Percentiles rank a stretch among this genome's conserved stretches.
phyloP scores from a whole-genome alignment of 2,113 vertebrate genomes.

The Thermophis baileyi region DNA sequence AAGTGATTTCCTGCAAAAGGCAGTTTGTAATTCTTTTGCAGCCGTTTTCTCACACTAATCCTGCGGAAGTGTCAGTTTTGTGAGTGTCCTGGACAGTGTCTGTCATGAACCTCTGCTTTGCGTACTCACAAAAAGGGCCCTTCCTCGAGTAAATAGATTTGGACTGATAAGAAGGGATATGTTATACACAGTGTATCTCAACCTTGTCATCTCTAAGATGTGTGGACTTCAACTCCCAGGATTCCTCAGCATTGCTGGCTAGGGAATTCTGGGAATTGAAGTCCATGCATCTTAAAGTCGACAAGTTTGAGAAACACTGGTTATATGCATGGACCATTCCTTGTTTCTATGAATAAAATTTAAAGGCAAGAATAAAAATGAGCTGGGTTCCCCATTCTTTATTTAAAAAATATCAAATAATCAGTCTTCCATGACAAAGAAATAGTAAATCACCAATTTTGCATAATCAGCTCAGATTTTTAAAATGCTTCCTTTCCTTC shows the following conservation, averaged over 20 bases:
- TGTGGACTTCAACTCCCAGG: background rate
- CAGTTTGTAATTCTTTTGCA: background rate
- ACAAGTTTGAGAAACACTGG: background rate
- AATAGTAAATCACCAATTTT: background rate
- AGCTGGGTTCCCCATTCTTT: background rate
- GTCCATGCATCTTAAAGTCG: background rate
- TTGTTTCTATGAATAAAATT: background rate
- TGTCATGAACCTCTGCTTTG: background rate
- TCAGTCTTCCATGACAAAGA: background rate
- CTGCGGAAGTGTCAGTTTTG: background rate
- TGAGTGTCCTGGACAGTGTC: background rate
- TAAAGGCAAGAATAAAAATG: background rate
- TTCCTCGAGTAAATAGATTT: background rate
- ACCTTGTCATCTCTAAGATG: background rate
- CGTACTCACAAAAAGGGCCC: background rate
- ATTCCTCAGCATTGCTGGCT: background rate
- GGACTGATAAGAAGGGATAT: background rate
- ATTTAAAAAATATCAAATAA: background rate
- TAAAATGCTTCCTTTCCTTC: constrained; percentile 8
- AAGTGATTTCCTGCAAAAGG: background rate
- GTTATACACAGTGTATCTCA: background rate
- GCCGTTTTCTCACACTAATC: background rate
- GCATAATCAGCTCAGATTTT: background rate
- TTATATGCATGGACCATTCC: background rate
- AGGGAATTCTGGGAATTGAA: background rate